These are phyloP conservation scores for Catharus bicknelli DNA, from an alignment of 2,113 vertebrate species.

Conservation along the genomic window DNA sequence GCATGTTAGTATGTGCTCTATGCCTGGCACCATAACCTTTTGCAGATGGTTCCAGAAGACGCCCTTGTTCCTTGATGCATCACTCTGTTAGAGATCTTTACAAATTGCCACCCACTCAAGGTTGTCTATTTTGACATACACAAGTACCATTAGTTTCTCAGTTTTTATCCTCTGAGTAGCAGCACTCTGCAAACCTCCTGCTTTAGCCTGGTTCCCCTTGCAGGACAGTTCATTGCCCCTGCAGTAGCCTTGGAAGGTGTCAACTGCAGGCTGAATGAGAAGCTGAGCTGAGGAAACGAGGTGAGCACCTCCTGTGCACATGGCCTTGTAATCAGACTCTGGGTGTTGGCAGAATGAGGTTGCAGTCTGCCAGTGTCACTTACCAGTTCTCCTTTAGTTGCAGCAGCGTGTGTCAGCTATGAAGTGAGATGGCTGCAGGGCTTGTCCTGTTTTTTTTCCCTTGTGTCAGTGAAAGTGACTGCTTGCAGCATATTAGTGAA, in stretches of 20 bases:
- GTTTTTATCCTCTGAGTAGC: neutral
- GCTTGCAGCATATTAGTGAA: neutral
- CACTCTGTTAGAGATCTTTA: neutral
- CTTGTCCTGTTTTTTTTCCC: neutral
- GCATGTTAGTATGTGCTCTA: neutral
- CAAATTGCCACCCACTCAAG: neutral
- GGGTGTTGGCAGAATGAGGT: constrained; percentile 57
- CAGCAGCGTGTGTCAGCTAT: neutral
- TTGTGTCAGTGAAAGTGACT: neutral
- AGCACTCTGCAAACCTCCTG: neutral
- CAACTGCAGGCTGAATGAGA: neutral
- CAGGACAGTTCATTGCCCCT: neutral
- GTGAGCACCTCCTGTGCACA: neutral
- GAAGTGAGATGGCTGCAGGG: neutral
- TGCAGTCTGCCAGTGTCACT: neutral
- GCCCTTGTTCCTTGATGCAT: neutral
- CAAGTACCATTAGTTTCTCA: neutral
- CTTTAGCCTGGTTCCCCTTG: neutral
- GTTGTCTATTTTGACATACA: neutral
- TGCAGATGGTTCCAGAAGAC: neutral
- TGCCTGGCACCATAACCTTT: neutral
- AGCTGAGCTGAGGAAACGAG: neutral
- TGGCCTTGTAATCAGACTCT: neutral
- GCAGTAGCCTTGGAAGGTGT: neutral
- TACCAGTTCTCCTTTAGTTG: neutral